A percentile compares a stretch with the other conserved stretches of the same genome.
Evolutionary conservation across 1,140 invertebrate species (phyloP).

Genomic region (Drosophila parabipectinata): DNA sequence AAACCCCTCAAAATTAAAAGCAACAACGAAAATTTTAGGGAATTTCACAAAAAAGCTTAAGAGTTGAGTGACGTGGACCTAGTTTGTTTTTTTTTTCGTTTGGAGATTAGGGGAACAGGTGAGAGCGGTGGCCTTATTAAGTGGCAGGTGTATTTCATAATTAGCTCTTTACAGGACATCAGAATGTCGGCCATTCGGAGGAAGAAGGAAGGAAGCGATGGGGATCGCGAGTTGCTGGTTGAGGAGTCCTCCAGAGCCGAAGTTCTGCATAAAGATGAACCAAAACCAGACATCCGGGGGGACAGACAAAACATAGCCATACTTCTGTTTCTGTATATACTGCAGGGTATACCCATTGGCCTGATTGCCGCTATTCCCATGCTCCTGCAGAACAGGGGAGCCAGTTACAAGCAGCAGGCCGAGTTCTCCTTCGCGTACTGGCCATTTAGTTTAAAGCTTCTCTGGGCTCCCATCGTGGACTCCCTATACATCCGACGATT

Average conservation of each 20-base stretch:
- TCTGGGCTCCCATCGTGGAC: conserved; percentile 99
- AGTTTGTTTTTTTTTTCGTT: conserved; percentile 35
- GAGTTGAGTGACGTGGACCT: conserved; percentile 42
- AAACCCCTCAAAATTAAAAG: neutral
- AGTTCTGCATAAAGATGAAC: conserved; percentile 25
- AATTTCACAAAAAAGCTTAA: conserved; percentile 2
- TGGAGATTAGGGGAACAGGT: conserved; percentile 41
- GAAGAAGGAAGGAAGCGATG: conserved; percentile 17
- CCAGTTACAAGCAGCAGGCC: conserved; percentile 97
- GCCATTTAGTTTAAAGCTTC: conserved; percentile 98
- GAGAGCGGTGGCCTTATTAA: conserved; percentile 15
- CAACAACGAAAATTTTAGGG: neutral
- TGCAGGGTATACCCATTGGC: conserved; percentile 98
- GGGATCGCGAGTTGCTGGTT: conserved; percentile 20
- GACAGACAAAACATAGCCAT: conserved; percentile 92
- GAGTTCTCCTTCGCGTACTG: conserved; percentile 99
- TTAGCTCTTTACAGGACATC: neutral
- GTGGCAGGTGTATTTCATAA: neutral
- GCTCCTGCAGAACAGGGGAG: conserved; percentile 95
- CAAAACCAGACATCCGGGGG: conserved; percentile 86
- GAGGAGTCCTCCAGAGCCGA: conserved; percentile 11
- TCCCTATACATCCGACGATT: conserved; percentile 92
- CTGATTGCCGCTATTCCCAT: conserved; percentile 97
- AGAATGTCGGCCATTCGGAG: conserved; percentile 38
- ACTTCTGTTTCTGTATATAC: conserved; percentile 95